Percentiles rank a stretch among this genome's conserved stretches.
phyloP scores from a whole-genome alignment of 1,140 invertebrate genomes.

The Drosophila triauraria region DNA sequence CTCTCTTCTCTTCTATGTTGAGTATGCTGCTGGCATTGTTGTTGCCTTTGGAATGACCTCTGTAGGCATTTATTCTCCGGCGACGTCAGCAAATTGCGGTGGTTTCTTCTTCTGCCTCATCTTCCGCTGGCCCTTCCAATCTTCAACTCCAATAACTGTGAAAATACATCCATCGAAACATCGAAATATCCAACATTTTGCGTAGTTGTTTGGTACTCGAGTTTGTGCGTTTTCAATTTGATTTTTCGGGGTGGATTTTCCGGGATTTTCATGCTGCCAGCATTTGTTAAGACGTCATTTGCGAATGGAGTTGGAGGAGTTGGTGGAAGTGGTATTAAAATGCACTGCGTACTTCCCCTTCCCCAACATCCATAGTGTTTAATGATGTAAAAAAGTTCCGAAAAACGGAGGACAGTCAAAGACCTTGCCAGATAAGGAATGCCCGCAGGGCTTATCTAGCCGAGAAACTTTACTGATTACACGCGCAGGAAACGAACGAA shows the following conservation, averaged over 20 bases:
- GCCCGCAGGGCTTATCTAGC: slow-evolving; percentile 27
- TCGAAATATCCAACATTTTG: slow-evolving; percentile 55
- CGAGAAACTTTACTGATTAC: slow-evolving; percentile 35
- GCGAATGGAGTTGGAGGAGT: slow-evolving; percentile 29
- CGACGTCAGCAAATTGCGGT: slow-evolving; percentile 24
- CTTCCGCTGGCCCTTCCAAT: slow-evolving; percentile 33
- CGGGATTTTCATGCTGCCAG: slow-evolving; percentile 53
- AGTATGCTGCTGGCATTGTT: slow-evolving; percentile 73
- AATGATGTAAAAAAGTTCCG: slow-evolving; percentile 31
- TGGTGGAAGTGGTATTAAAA: slow-evolving; percentile 30
- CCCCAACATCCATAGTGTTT: slow-evolving; percentile 11
- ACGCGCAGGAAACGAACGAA: slow-evolving; percentile 14
- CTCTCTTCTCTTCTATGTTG: slow-evolving; percentile 33
- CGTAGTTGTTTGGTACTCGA: slow-evolving; percentile 42
- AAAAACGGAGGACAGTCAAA: slow-evolving; percentile 29
- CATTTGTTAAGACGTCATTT: slow-evolving; percentile 62
- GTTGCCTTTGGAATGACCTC: slow-evolving; percentile 85
- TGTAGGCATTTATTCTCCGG: slow-evolving; percentile 66
- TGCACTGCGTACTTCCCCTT: slow-evolving; percentile 61
- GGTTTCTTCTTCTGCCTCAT: slow-evolving; percentile 19
- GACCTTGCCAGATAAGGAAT: slow-evolving; percentile 41
- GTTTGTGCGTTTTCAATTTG: slow-evolving; percentile 23
- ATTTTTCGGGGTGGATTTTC: slow-evolving; percentile 71
- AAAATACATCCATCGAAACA: slow-evolving; percentile 32
- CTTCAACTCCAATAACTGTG: slow-evolving; percentile 65